phyloP scores from a whole-genome alignment of 2,113 vertebrate species.

The Notiomystis cincta region DNA sequence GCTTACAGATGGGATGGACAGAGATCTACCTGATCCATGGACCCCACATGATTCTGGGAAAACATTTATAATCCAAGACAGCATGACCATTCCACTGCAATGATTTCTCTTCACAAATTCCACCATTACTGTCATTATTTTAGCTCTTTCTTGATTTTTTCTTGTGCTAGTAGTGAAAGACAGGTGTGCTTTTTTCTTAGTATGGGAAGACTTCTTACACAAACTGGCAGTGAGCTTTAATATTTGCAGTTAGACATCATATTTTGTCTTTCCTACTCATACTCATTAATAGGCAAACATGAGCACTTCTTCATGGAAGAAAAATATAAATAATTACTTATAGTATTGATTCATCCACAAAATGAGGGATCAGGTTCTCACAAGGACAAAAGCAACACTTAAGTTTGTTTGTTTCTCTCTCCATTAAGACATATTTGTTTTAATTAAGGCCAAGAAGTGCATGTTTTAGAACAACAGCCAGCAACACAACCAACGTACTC shows the following conservation, averaged over 20 bases:
- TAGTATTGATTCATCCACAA: constrained; percentile 56
- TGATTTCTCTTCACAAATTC: not conserved
- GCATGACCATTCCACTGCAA: not conserved
- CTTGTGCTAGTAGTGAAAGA: not conserved
- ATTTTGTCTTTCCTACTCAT: constrained; percentile 14
- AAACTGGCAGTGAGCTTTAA: not conserved
- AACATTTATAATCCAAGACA: not conserved
- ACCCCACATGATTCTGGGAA: not conserved
- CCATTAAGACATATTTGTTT: constrained; percentile 29
- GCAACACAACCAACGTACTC: constrained; percentile 23
- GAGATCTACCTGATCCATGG: not conserved
- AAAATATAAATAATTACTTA: constrained; percentile 64
- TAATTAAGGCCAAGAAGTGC: constrained; percentile 62
- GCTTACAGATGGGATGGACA: not conserved
- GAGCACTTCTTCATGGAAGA: constrained; percentile 15
- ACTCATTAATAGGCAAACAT: constrained; percentile 57
- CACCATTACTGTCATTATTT: not conserved
- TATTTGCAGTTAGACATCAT: not conserved
- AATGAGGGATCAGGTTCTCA: not conserved
- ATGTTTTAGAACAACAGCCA: constrained; percentile 55
- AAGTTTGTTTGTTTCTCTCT: constrained; percentile 1
- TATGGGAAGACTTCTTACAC: not conserved
- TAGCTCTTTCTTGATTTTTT: not conserved
- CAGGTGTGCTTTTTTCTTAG: not conserved
- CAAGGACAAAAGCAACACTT: constrained; percentile 20